A percentile compares a stretch with the other conserved stretches of the same genome.
Evolutionary conservation across 2,888 invertebrate genomes (phyloP).

Genomic region (Ypsolopha scabrella): DNA sequence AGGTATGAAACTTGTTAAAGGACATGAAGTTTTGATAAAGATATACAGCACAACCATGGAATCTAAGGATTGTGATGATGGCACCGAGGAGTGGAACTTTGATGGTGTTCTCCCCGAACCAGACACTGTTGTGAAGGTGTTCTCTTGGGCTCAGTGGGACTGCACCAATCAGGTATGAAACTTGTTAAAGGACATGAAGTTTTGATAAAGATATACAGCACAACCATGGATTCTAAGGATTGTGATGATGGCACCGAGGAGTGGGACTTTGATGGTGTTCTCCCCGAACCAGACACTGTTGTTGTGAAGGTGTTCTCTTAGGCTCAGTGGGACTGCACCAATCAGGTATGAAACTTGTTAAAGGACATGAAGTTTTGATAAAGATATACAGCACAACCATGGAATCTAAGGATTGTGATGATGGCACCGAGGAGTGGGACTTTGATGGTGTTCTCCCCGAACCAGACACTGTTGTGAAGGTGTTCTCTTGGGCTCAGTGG

Average conservation of each 20-base stretch:
- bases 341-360: conserved; percentile 47
- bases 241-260: conserved; percentile 59
- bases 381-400: no score
- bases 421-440: conserved; percentile 64
- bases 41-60: conserved; percentile 45
- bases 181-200: no score
- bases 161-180: conserved; percentile 61
- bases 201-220: conserved; percentile 19
- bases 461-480: conserved; percentile 73
- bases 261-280: conserved; percentile 68
- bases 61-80: neutral
- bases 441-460: conserved; percentile 65
- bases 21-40: no score
- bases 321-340: conserved; percentile 88
- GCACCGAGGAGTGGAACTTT: neutral
- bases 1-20: conserved; percentile 25
- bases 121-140: conserved; percentile 71
- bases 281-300: conserved; percentile 65
- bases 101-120: neutral
- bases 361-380: no score
- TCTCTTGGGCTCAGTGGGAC: conserved; percentile 92
- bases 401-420: conserved; percentile 55
- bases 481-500: conserved; percentile 91
- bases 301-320: conserved; percentile 82
- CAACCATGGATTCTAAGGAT: conserved; percentile 52